phyloP scores from a whole-genome alignment of 2,797 vertebrate species.

The Eupleurogrammus muticus region DNA sequence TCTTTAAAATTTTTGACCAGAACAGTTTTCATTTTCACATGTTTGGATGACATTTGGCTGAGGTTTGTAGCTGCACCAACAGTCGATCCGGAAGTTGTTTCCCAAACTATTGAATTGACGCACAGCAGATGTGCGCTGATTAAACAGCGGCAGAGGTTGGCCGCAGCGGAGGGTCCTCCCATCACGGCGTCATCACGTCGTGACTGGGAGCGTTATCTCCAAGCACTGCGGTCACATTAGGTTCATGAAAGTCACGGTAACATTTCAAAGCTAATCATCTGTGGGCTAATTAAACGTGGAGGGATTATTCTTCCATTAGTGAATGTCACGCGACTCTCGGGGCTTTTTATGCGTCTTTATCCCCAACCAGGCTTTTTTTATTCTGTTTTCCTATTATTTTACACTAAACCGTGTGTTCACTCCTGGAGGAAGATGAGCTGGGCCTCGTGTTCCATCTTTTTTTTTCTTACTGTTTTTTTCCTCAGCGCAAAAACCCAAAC shows the following conservation, averaged over 20 bases:
- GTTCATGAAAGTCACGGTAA: constrained; percentile 8
- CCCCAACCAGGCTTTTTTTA: background rate
- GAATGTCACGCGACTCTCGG: background rate
- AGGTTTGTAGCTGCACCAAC: background rate
- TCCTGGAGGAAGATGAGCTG: background rate
- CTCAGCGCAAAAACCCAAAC: constrained; percentile 9
- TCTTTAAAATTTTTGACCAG: too few relatives aligned
- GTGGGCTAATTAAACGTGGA: constrained; percentile 12
- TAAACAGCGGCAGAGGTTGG: constrained; percentile 1
- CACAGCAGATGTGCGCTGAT: background rate
- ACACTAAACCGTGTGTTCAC: background rate
- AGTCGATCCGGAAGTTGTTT: background rate
- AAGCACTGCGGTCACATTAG: constrained; percentile 25
- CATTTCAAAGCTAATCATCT: constrained; percentile 18
- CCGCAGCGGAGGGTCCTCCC: constrained; percentile 38
- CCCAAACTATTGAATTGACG: background rate
- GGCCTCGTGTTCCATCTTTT: constrained; percentile 9
- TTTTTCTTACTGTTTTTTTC: background rate
- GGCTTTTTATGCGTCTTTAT: background rate
- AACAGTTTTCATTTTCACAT: background rate
- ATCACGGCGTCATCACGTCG: constrained; percentile 53
- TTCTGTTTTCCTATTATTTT: background rate
- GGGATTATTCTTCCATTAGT: constrained; percentile 3
- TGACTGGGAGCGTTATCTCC: constrained; percentile 23
- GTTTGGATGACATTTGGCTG: background rate